Base-by-base conservation (phyloP, 2,797 vertebrate species). In the Lerista edwardsae region DNA sequence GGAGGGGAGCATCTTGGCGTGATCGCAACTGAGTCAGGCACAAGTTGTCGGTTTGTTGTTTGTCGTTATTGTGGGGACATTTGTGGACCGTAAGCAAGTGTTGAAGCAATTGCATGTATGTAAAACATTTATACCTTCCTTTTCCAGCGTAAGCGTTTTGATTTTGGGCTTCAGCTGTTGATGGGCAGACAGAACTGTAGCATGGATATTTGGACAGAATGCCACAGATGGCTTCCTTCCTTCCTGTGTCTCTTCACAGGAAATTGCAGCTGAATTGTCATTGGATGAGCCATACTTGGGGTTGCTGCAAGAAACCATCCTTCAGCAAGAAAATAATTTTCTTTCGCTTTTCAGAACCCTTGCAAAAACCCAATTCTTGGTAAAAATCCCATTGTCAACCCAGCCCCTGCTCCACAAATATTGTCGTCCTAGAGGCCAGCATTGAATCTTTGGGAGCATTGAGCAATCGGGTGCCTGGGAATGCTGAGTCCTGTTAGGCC, bases 281-380 rank as follows among this genome's bases (percentile, higher is more conserved):
- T 17, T 57, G 74, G 44, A 1, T 3, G 67, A 76, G 64, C 19
- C 75, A 8, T 1, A 6, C 57, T 27, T 2, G 2, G 74, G 19
- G 7, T 59, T 23, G 55, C 57, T 1, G 65, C 29, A 65, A 34
- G 79, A 7, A 0, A 1, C 1, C 47, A 11, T 67, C 44, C 3
- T 68, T 55, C 3, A 34, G 2, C 65, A 41, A 5, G 15, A 14
- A 0, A 72, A 0, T 4, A 0, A 23, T 65, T 57, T 77, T 39
- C 47, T 67, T 44, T 34, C 4, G 0, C 51, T 1, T 0, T 55
- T 1, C 14, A 55, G 44, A 73, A n/a, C 25, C 10, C 3, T 71
- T 10, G 44, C 51, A 55, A 55, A 31, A 44, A 69, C 57, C 65
- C 62, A 64, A 47, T 23, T 68, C 39, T 44, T 36, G 15, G 64